Percentiles rank a stretch among this genome's conserved stretches.
Evolutionary conservation across 2,888 invertebrate genomes (phyloP).

Genomic region (Hemithea aestivaria): DNA sequence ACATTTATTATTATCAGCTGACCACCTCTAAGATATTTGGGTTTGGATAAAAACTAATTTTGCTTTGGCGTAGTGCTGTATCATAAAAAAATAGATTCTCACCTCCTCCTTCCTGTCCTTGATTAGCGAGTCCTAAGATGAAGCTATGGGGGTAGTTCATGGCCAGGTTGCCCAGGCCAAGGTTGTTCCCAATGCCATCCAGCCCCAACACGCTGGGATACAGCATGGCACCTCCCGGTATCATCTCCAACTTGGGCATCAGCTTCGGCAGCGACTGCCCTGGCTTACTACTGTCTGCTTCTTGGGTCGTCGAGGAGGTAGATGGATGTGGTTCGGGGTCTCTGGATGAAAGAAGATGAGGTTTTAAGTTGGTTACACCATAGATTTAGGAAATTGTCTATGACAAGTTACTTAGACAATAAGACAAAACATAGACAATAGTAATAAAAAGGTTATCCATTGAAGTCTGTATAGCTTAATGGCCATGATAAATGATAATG

Average conservation of each 20-base stretch:
- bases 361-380: too few species aligned
- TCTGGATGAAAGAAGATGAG: conserved; percentile 41
- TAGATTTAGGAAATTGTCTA: too few species aligned
- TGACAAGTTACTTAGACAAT: too few species aligned
- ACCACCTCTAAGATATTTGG: too few species aligned
- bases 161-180: conserved; percentile 64
- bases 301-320: conserved; percentile 60
- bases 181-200: conserved; percentile 59
- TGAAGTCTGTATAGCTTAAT: too few species aligned
- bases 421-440: too few species aligned
- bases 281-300: conserved; percentile 62
- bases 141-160: conserved; percentile 75
- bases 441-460: too few species aligned
- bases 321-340: conserved; percentile 58
- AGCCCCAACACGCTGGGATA: conserved; percentile 63
- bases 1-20: too few species aligned
- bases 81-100: too few species aligned
- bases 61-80: too few species aligned
- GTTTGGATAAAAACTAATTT: too few species aligned
- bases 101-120: conserved; percentile 64
- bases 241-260: conserved; percentile 61
- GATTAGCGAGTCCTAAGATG: conserved; percentile 69
- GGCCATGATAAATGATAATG: too few species aligned
- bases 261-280: conserved; percentile 52
- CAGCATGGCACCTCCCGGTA: conserved; percentile 71